Percentiles rank a stretch among this genome's conserved stretches.
phyloP scores from a whole-genome alignment of 1,140 invertebrate genomes.

The Heterodera schachtii region DNA sequence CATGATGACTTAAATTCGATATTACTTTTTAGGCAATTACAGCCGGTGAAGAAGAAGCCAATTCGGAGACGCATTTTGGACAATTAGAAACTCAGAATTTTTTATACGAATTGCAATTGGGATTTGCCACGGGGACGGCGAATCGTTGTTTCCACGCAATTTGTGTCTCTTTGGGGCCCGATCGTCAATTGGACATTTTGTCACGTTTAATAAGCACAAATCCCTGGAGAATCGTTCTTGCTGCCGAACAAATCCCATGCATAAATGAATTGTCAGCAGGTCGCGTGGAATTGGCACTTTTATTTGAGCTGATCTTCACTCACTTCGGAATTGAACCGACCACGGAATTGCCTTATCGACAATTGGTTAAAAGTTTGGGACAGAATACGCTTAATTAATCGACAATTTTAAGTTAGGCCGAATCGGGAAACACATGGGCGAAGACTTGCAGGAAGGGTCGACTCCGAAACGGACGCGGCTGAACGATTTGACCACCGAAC shows the following conservation, averaged over 20 bases:
- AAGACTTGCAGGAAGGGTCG: background rate
- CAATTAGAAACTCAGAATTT: background rate
- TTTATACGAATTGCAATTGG: slow-evolving; percentile 14
- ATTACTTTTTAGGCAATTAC: slow-evolving; percentile 14
- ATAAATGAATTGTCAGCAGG: slow-evolving; percentile 16
- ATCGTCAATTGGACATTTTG: slow-evolving; percentile 7
- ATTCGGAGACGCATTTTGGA: background rate
- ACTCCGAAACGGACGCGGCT: slow-evolving; percentile 1
- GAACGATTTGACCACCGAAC: background rate
- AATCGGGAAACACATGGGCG: slow-evolving; percentile 12
- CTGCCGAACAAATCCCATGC: slow-evolving; percentile 20
- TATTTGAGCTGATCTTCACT: slow-evolving; percentile 15
- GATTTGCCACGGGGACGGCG: slow-evolving; percentile 4
- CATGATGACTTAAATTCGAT: too few species aligned
- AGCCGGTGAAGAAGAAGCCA: slow-evolving; percentile 1
- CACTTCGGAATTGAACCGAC: background rate
- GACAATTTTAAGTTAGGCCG: slow-evolving; percentile 7
- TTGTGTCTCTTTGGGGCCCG: slow-evolving; percentile 8
- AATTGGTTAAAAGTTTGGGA: slow-evolving; percentile 3
- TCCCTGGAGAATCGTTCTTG: slow-evolving; percentile 7
- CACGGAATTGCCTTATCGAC: slow-evolving; percentile 9
- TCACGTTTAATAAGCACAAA: slow-evolving; percentile 18
- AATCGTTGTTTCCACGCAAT: slow-evolving; percentile 14
- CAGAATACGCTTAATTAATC: background rate
- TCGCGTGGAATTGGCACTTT: slow-evolving; percentile 17